These are phyloP conservation scores for Stratiolaelaps scimitus DNA, from an alignment of 1,140 invertebrate genomes.

Conservation along the genomic window DNA sequence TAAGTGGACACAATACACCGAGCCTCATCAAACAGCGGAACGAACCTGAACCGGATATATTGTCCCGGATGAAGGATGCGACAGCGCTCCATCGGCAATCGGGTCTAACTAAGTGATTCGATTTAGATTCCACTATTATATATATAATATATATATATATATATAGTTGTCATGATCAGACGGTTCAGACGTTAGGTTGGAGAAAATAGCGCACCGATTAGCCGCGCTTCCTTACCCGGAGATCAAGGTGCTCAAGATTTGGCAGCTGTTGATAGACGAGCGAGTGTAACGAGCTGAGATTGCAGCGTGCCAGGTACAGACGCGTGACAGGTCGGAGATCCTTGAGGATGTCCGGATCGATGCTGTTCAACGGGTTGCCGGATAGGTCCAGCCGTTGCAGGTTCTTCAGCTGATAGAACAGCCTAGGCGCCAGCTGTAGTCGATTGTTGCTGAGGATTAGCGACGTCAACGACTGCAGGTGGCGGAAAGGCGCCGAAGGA, in stretches of 20 bases:
- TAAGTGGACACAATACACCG: no score
- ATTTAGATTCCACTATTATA: no score
- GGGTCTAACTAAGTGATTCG: no score
- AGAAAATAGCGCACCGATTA: no score
- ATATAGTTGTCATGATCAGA: no score
- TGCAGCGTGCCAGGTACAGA: slow-evolving; percentile 49
- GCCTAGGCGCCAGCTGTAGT: slow-evolving; percentile 52
- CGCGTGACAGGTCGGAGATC: slow-evolving; percentile 45
- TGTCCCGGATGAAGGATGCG: no score
- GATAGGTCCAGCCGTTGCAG: slow-evolving; percentile 57
- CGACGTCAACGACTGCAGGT: slow-evolving; percentile 51
- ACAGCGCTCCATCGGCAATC: no score
- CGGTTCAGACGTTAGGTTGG: no score
- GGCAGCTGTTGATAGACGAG: slow-evolving; percentile 35
- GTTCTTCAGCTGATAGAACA: slow-evolving; percentile 55
- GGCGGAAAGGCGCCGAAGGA: slow-evolving; percentile 56
- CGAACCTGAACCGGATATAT: no score
- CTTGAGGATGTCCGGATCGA: slow-evolving; percentile 49
- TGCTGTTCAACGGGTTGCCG: slow-evolving; percentile 56
- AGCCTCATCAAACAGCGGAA: no score
- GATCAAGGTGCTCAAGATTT: slow-evolving; percentile 36
- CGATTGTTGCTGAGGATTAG: slow-evolving; percentile 57
- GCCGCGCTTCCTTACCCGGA: slow-evolving; percentile 28
- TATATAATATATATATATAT: no score
- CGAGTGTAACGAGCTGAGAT: slow-evolving; percentile 36